Evolutionary conservation across 2,797 vertebrate genomes (phyloP).

Genomic region (Semaprochilodus insignis): DNA sequence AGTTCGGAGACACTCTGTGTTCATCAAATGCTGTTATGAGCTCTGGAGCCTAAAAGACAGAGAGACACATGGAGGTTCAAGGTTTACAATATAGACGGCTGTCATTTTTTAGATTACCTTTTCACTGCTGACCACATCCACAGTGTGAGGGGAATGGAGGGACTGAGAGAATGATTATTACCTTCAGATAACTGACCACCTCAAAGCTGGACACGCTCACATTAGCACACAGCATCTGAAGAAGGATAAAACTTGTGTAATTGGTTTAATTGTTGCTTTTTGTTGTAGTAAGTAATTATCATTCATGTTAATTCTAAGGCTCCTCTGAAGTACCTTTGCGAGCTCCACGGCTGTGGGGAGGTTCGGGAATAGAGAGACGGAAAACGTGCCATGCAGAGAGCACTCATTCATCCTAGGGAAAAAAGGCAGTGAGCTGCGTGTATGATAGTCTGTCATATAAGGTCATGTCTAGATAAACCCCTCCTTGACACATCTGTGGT

Average conservation of each 20-base stretch:
- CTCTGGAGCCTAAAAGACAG: constrained; percentile 76
- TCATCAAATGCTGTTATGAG: constrained; percentile 82
- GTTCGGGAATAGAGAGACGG: constrained; percentile 83
- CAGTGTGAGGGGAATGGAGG: not conserved
- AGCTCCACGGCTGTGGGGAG: constrained; percentile 88
- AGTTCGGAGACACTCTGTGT: constrained; percentile 81
- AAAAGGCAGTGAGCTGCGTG: constrained; percentile 8
- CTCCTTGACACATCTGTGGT: too few relatives aligned
- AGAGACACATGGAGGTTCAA: not conserved
- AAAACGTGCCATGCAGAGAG: constrained; percentile 86
- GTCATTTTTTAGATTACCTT: not conserved
- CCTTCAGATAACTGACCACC: constrained; percentile 81
- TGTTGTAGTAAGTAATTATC: not conserved
- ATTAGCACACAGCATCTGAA: constrained; percentile 79
- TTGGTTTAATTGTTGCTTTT: not conserved
- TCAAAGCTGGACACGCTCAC: constrained; percentile 78
- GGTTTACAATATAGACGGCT: too few relatives aligned
- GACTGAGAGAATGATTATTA: constrained; percentile 49
- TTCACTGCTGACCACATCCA: not conserved
- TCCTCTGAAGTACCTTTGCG: constrained; percentile 81
- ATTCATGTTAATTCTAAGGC: not conserved
- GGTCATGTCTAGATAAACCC: too few relatives aligned
- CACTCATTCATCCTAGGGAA: constrained; percentile 84
- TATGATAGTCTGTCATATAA: not conserved
- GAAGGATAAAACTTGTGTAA: not conserved